Percentiles rank a stretch among this genome's conserved stretches.
phyloP scores from a whole-genome alignment of 2,888 invertebrate genomes.

The Acanthosepion lycidas region DNA sequence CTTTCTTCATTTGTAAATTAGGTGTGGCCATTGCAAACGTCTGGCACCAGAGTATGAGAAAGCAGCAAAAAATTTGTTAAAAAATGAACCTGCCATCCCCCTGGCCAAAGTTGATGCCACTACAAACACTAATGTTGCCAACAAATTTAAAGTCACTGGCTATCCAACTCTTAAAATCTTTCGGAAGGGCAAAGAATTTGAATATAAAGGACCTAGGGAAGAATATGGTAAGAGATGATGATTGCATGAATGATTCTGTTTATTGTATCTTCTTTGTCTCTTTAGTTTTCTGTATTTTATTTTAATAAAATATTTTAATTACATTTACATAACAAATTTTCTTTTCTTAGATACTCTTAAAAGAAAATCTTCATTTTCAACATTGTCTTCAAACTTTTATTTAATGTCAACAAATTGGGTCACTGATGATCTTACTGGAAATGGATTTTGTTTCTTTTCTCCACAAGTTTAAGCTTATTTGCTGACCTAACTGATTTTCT shows the following conservation, averaged over 20 bases:
- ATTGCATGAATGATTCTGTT: background rate
- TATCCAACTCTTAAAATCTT: constrained; percentile 79
- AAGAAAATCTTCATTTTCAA: too few relatives aligned
- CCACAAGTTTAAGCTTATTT: too few relatives aligned
- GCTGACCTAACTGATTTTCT: too few relatives aligned
- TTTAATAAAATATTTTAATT: too few relatives aligned
- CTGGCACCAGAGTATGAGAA: constrained; percentile 77
- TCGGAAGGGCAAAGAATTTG: constrained; percentile 74
- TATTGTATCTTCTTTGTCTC: too few relatives aligned
- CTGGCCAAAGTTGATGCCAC: constrained; percentile 78
- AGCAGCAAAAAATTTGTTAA: constrained; percentile 76
- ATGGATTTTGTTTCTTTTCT: too few relatives aligned
- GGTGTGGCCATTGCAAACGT: constrained; percentile 78
- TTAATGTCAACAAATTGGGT: too few relatives aligned
- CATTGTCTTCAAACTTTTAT: too few relatives aligned
- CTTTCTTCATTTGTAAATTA: constrained; percentile 54
- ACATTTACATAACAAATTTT: too few relatives aligned
- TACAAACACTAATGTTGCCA: constrained; percentile 75
- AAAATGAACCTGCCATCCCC: constrained; percentile 73
- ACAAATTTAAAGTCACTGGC: constrained; percentile 75
- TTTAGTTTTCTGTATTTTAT: too few relatives aligned
- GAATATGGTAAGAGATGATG: constrained; percentile 68
- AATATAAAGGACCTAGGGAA: constrained; percentile 77
- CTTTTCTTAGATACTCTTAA: too few relatives aligned
- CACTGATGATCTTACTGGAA: too few relatives aligned